Evolutionary conservation across 2,888 invertebrate genomes (phyloP).

Genomic region (Odontomyia ornata): DNA sequence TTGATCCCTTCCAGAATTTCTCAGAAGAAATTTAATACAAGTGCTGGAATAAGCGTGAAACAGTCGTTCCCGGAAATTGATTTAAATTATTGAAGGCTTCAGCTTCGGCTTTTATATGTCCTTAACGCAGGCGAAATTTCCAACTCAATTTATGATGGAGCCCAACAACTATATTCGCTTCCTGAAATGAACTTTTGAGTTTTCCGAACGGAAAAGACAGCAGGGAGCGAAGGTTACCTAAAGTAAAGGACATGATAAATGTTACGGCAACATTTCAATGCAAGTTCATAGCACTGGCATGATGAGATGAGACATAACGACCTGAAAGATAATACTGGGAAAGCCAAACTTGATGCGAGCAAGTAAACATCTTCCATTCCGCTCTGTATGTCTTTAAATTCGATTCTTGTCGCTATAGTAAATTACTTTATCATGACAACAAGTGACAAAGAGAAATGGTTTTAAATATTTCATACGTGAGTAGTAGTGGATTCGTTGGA

Average conservation of each 20-base stretch:
- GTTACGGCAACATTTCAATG: neutral
- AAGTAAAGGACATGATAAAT: conserved; percentile 25
- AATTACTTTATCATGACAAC: conserved; percentile 27
- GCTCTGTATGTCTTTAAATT: neutral
- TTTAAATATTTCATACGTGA: conserved; percentile 36
- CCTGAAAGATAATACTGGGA: neutral
- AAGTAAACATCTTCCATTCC: neutral
- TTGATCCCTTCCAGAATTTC: too few species aligned
- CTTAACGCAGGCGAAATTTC: too few species aligned
- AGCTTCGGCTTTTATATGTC: too few species aligned
- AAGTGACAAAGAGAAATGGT: conserved; percentile 40
- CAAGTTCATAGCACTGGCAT: neutral
- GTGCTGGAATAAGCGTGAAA: too few species aligned
- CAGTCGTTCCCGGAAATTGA: too few species aligned
- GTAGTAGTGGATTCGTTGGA: neutral
- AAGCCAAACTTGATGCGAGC: neutral
- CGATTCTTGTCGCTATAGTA: conserved; percentile 1
- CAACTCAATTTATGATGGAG: too few species aligned
- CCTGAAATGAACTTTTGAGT: neutral
- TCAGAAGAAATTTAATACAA: too few species aligned
- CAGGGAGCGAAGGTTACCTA: neutral
- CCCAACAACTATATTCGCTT: too few species aligned
- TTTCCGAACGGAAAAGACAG: neutral
- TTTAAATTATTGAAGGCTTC: too few species aligned
- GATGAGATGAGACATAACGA: neutral